Percentiles rank a stretch among this genome's conserved stretches.
phyloP scores from a whole-genome alignment of 2,888 invertebrate species.

The Nowickia ferox region DNA sequence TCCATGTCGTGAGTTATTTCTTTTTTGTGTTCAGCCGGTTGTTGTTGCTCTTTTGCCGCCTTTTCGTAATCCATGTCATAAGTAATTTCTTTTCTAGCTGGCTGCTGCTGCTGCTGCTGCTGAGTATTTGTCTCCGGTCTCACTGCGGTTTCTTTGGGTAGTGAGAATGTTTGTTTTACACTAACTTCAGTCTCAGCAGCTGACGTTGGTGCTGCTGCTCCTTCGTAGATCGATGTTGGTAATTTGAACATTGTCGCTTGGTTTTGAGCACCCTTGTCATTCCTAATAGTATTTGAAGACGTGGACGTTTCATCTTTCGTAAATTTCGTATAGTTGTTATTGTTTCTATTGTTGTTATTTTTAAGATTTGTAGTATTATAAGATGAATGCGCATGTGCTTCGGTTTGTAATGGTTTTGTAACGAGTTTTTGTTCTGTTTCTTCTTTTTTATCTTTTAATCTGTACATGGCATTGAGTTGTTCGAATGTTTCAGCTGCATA shows the following conservation, averaged over 20 bases:
- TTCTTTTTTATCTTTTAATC: constrained; percentile 70
- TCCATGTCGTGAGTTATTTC: constrained; percentile 70
- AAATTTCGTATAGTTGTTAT: constrained; percentile 12
- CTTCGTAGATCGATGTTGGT: not conserved
- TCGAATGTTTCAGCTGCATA: constrained; percentile 81
- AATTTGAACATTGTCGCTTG: constrained; percentile 14
- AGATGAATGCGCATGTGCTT: constrained; percentile 53
- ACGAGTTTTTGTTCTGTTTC: constrained; percentile 76
- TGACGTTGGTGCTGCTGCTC: constrained; percentile 64
- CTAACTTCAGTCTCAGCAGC: constrained; percentile 52
- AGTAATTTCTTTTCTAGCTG: constrained; percentile 22
- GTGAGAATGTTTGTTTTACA: constrained; percentile 6
- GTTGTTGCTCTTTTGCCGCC: not conserved
- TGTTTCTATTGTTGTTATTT: constrained; percentile 46
- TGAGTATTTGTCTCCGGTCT: not conserved
- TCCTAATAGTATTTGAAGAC: constrained; percentile 19
- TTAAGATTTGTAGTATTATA: constrained; percentile 36
- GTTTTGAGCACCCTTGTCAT: constrained; percentile 20
- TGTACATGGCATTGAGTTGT: constrained; percentile 80
- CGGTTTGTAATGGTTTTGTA: constrained; percentile 73
- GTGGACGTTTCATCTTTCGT: not conserved
- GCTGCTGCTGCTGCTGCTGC: not conserved
- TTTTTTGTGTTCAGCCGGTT: constrained; percentile 42
- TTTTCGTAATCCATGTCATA: constrained; percentile 57
- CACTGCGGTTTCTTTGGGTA: constrained; percentile 5